Percentiles rank a stretch among this genome's conserved stretches.
Evolutionary conservation across 2,113 vertebrate genomes (phyloP).

Genomic region (Rutilus rutilus): DNA sequence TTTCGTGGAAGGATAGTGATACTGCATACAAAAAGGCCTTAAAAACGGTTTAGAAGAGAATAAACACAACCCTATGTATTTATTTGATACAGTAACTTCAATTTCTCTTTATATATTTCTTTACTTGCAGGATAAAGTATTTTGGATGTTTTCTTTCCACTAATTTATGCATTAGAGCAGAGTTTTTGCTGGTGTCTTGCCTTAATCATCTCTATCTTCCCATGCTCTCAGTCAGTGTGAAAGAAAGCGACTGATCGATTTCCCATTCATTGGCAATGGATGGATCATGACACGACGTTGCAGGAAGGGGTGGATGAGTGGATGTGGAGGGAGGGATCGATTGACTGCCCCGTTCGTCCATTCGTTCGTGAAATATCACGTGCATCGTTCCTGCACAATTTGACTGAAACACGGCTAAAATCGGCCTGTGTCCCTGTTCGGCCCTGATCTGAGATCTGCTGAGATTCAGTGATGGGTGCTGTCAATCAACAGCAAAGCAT

Average conservation of each 20-base stretch:
- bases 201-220: background rate
- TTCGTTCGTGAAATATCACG: slow-evolving; percentile 15
- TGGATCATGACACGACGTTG: slow-evolving; percentile 43
- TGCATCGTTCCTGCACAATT: background rate
- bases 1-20: too few relatives aligned
- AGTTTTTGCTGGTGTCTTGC: background rate
- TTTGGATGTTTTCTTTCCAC: background rate
- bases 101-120: too few relatives aligned
- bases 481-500: slow-evolving; percentile 68
- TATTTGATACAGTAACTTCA: too few relatives aligned
- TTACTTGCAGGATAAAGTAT: background rate
- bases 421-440: slow-evolving; percentile 9
- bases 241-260: slow-evolving; percentile 37
- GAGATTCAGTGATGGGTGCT: slow-evolving; percentile 68
- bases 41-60: too few relatives aligned
- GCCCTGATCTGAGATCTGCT: slow-evolving; percentile 44
- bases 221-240: slow-evolving; percentile 23
- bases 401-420: background rate
- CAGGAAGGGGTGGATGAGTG: slow-evolving; percentile 48
- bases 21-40: too few relatives aligned
- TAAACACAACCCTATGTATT: too few relatives aligned
- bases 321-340: slow-evolving; percentile 51
- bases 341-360: slow-evolving; percentile 17
- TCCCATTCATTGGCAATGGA: slow-evolving; percentile 8
- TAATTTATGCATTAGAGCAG: background rate